Evolutionary conservation across 2,888 invertebrate species (phyloP), one percentile per base, ranked within the genome.

Genomic region (Drosophila barbarae): DNA sequence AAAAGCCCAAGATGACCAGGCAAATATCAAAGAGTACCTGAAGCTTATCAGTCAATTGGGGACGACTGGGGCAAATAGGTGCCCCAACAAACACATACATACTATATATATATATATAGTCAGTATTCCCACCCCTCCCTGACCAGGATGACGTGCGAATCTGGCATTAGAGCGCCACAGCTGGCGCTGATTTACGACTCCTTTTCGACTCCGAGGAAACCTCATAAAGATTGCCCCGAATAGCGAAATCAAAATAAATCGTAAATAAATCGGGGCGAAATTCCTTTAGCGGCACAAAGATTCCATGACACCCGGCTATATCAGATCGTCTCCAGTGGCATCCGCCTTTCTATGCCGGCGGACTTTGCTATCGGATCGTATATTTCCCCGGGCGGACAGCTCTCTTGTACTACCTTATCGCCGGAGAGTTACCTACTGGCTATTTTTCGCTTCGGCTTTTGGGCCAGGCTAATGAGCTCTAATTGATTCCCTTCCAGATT

Each of bases 201-300:
- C 41, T 21, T 28, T 46, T 13, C 32, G 32, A 32, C n/a, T 13
- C 10, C 21, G 28, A n/a, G 44, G 67, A 60, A 67, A 69, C 41
- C 60, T 69, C 80, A 65, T 80, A 80, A 74, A 80, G 80, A 78
- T 80, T 76, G 73, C 5, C 23, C 38, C 50, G 23, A 54, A 34
- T 53, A 47, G 41, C 59, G 54, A 71, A 79, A 80, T 77, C 79
- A 80, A 81, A 80, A 80, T 76, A 80, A 80, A 80, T 77, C 79
- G 74, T 81, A 77, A 80, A 80, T 81, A 77, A 77, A 81, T 78
- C 74, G 66, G 32, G 51, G 36, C 67, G 58, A 53, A 58, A 68
- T 68, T 59, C 59, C 50, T 56, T 63, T 30, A 2, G 46, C 46
- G 18, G 26, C 13, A 26, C 41, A 66, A 68, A 66, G 59, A 59